Percentiles rank a stretch among this genome's conserved stretches.
Conservation (phyloP, 2,888 invertebrate species). For the Lithophane semibrunnea region DNA sequence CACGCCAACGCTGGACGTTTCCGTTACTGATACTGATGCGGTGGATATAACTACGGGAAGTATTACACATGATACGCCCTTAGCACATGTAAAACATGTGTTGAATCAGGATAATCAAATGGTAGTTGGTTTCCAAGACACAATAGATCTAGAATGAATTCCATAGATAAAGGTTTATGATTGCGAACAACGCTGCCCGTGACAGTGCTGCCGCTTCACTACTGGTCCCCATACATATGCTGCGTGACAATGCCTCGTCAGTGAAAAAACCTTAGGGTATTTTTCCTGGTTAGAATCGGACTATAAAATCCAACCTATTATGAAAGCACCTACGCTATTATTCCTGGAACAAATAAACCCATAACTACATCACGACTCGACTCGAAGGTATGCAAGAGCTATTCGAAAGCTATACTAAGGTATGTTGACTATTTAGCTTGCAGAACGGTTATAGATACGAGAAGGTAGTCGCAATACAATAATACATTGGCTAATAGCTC, state of each 20-base stretch:
- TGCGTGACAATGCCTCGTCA: too few relatives aligned
- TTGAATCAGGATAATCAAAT: neutral
- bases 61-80: slow-evolving; percentile 7
- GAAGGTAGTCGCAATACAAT: neutral
- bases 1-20: slow-evolving; percentile 62
- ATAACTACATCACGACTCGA: slow-evolving; percentile 24
- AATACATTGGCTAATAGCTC: neutral
- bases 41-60: slow-evolving; percentile 25
- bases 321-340: neutral
- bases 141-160: neutral
- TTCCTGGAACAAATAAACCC: slow-evolving; percentile 25
- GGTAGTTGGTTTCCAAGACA: neutral
- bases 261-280: neutral
- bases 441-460: neutral
- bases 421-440: slow-evolving; percentile 1
- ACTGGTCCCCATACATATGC: too few relatives aligned
- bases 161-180: neutral
- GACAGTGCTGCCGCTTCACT: too few relatives aligned
- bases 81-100: slow-evolving; percentile 11
- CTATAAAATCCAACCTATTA: neutral
- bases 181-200: too few relatives aligned
- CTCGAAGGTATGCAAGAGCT: slow-evolving; percentile 17
- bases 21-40: slow-evolving; percentile 62
- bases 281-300: neutral
- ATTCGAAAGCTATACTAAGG: slow-evolving; percentile 14